Conservation (phyloP, 2,888 invertebrate species). For the Catocala fraxini region DNA sequence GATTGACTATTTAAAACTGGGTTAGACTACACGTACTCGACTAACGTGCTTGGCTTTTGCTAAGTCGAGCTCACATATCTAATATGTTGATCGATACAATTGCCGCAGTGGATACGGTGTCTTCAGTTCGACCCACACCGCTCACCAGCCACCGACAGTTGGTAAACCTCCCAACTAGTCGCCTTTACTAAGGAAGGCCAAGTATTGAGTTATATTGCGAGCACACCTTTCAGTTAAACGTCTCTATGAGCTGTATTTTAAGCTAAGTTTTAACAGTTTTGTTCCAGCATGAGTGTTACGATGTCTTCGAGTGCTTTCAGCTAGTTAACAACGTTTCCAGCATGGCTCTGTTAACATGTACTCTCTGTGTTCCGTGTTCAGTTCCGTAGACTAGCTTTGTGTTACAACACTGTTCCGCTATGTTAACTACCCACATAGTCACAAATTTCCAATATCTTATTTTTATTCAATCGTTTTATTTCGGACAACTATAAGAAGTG, state of each 20-base stretch:
- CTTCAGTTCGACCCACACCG: too few species aligned
- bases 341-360: slow-evolving; percentile 48
- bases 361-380: slow-evolving; percentile 56
- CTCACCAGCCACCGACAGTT: too few species aligned
- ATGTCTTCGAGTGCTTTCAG: slow-evolving; percentile 40
- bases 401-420: slow-evolving; percentile 23
- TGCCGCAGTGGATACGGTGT: too few species aligned
- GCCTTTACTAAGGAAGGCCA: too few species aligned
- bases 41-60: too few species aligned
- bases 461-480: too few species aligned
- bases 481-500: too few species aligned
- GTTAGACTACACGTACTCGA: too few species aligned
- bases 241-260: slow-evolving; percentile 14
- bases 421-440: background rate
- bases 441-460: background rate
- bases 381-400: slow-evolving; percentile 50
- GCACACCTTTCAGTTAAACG: background rate
- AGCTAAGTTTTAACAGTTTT: slow-evolving; percentile 42
- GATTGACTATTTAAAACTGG: too few species aligned
- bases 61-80: too few species aligned
- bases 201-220: background rate
- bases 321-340: slow-evolving; percentile 41
- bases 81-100: too few species aligned
- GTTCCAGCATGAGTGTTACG: slow-evolving; percentile 47
- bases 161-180: too few species aligned